These are phyloP conservation scores for Caenorhabditis sulstoni DNA, from an alignment of 2,888 invertebrate species.

Conservation along the genomic window DNA sequence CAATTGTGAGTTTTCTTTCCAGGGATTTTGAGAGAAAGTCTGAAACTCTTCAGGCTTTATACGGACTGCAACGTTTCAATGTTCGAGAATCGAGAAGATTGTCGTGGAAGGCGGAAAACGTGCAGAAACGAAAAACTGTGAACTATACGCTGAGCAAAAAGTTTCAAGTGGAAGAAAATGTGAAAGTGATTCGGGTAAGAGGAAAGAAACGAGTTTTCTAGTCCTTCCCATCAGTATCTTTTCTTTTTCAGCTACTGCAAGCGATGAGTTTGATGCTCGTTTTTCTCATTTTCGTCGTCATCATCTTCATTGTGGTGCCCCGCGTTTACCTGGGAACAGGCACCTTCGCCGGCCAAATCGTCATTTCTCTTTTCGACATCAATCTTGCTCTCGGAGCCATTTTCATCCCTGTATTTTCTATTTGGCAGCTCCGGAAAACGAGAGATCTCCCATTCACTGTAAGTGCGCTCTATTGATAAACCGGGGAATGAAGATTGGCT, in stretches of 20 bases:
- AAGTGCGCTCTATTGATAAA: not conserved
- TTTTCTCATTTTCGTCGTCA: conserved; percentile 30
- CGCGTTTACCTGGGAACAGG: conserved; percentile 30
- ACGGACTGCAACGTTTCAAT: conserved; percentile 23
- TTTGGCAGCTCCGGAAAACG: conserved; percentile 28
- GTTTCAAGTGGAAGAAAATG: conserved; percentile 57
- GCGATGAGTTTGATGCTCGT: conserved; percentile 35
- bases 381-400: conserved; percentile 39
- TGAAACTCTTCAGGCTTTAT: conserved; percentile 13
- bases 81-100: conserved; percentile 19
- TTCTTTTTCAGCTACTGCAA: conserved; percentile 26
- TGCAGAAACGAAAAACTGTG: conserved; percentile 30
- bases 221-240: not conserved
- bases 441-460: conserved; percentile 34
- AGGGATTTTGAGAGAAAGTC: not conserved
- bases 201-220: not conserved
- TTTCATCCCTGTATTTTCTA: conserved; percentile 20
- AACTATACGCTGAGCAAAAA: conserved; percentile 55
- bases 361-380: conserved; percentile 44
- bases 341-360: conserved; percentile 34
- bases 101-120: conserved; percentile 39
- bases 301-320: conserved; percentile 40
- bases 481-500: too few species aligned
- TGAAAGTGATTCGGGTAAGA: conserved; percentile 40
- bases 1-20: conserved; percentile 6